These are phyloP conservation scores for Ptyas mucosa DNA, from an alignment of 2,113 vertebrate species.

Conservation along the genomic window DNA sequence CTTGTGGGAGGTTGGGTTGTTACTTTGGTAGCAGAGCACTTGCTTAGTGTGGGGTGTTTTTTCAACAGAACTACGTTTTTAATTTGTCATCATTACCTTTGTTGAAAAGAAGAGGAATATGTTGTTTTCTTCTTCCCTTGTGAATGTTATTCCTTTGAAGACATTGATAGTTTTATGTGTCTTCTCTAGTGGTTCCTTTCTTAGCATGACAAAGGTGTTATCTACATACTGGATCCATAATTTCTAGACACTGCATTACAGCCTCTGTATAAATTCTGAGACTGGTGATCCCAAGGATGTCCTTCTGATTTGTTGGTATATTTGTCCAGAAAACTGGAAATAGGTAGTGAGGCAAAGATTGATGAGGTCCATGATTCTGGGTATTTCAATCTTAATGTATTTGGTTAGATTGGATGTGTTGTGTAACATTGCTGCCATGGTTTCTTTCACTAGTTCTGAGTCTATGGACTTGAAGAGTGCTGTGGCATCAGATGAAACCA, in stretches of 20 bases:
- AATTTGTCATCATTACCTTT: background rate
- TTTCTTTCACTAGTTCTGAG: background rate
- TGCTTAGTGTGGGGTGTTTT: background rate
- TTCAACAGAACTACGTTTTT: background rate
- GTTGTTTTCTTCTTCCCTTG: background rate
- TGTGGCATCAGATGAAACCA: background rate
- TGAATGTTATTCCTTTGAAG: background rate
- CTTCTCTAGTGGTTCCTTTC: background rate
- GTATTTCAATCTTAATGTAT: background rate
- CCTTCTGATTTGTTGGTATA: background rate
- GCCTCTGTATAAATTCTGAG: background rate
- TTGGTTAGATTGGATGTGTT: background rate
- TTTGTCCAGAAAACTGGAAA: background rate
- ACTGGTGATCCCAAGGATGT: background rate
- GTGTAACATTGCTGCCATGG: background rate
- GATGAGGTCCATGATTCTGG: background rate
- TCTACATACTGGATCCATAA: background rate
- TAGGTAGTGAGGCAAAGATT: background rate
- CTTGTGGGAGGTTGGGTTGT: background rate
- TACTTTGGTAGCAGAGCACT: background rate
- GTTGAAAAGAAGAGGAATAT: background rate
- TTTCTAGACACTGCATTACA: background rate
- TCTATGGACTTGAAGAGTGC: background rate
- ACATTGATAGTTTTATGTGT: background rate
- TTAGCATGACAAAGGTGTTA: background rate